Conservation (phyloP, 2,888 invertebrate species). For the Liodrosophila aerea region DNA sequence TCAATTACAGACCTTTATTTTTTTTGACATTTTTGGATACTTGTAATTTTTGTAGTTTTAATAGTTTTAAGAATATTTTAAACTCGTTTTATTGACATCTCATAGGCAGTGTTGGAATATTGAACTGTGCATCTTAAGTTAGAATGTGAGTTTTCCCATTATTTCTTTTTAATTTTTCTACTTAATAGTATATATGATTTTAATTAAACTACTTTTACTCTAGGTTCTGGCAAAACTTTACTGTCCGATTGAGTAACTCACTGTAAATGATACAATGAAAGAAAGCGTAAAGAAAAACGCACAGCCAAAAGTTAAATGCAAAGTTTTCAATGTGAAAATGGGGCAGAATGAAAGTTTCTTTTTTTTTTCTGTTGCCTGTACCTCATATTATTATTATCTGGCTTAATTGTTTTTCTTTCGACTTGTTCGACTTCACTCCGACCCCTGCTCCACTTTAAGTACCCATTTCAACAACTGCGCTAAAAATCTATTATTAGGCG, state of each 20-base stretch:
- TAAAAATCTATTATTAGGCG: conserved; percentile 67
- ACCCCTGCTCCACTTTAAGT: conserved; percentile 21
- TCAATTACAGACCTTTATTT: too few relatives aligned
- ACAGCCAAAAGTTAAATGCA: conserved; percentile 69
- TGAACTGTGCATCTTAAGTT: too few relatives aligned
- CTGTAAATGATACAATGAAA: conserved; percentile 34
- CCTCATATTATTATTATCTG: conserved; percentile 73
- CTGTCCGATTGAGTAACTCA: background rate
- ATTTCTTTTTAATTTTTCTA: background rate
- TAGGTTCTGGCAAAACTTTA: too few relatives aligned
- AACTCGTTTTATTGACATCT: too few relatives aligned
- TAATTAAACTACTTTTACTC: background rate
- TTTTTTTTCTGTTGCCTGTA: conserved; percentile 32
- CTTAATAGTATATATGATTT: background rate
- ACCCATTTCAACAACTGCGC: conserved; percentile 60
- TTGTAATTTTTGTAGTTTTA: too few relatives aligned
- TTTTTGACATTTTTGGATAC: too few relatives aligned
- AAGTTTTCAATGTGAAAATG: conserved; percentile 71
- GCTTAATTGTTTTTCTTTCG: conserved; percentile 74
- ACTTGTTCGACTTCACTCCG: conserved; percentile 56
- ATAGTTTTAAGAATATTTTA: too few relatives aligned
- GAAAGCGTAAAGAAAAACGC: conserved; percentile 28
- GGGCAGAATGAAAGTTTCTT: conserved; percentile 65
- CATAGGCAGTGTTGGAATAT: too few relatives aligned
- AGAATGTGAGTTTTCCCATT: background rate